Evolutionary conservation across 2,888 invertebrate species (phyloP), one percentile per base, ranked within the genome.

Genomic region (Drosophila percnosoma): DNA sequence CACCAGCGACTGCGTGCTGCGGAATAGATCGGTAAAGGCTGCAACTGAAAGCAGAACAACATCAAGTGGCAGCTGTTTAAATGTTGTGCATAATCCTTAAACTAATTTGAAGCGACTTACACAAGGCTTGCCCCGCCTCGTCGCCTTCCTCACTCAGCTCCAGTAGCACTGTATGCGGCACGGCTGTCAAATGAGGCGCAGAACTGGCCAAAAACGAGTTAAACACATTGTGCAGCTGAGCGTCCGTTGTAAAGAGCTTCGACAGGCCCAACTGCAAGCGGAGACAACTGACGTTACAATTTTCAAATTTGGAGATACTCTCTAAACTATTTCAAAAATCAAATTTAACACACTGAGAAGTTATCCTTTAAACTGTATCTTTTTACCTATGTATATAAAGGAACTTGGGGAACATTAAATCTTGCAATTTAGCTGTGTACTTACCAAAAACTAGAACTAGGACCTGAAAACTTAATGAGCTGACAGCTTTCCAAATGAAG

Each of bases 21-120:
- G 82, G 29, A 89, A 87, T n/a, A 89, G 71, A 64, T 86, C 85
- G 45, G 79, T 73, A 21, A 89, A 78, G 57, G 87, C 75, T 55
- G 78, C 67, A 52, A 63, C 74, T 79, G 53, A n/a, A 15, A 45
- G n/a, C 48, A 11, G 45, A 45, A 45, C 18, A 49, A 31, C 36
- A 15, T 13, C 10, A 52, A 55, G 34, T 29, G 27, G 27, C 72
- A 74, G 66, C 61, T 78, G 80, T 61, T 82, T 63, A 75, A 54
- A 63, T 33, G 38, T 7, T 49, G 21, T 33, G 55, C 36, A 45
- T 21, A 52, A 52, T 27, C 27, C 18, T 10, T 18, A 13, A 15
- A 4, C 21, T 27, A 31, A 58, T 7, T 13, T 21, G 4, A n/a
- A n/a, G 29, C 18, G 11, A 75, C 88, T 77, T 73, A 88, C 89